A percentile compares a stretch with the other conserved stretches of the same genome.
phyloP scores from a whole-genome alignment of 1,140 invertebrate genomes.

The Lysiphlebus fabarum region DNA sequence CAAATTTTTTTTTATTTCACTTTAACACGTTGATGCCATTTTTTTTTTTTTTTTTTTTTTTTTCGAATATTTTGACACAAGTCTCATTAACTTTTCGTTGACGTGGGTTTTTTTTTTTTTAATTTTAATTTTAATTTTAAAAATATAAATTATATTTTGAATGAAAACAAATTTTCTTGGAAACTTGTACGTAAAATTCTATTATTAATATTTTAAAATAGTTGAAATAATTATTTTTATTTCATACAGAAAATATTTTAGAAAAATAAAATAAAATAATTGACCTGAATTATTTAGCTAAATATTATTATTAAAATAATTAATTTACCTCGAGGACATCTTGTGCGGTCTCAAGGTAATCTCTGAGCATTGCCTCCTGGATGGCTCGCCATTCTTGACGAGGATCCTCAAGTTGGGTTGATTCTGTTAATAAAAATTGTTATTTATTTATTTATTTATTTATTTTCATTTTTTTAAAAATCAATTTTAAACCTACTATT shows the following conservation, averaged over 20 bases:
- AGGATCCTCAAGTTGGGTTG: constrained; percentile 93
- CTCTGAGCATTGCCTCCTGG: constrained; percentile 93
- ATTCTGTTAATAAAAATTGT: constrained; percentile 68
- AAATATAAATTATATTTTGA: no score
- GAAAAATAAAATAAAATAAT: constrained; percentile 1
- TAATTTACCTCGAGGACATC: constrained; percentile 83
- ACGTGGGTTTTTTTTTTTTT: no score
- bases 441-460: no score
- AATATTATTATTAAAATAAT: background rate
- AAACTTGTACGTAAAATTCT: background rate
- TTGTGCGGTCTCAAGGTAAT: constrained; percentile 91
- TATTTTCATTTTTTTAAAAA: no score
- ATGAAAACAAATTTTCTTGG: background rate
- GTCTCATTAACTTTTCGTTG: no score
- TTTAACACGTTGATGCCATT: background rate
- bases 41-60: background rate
- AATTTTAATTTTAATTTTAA: no score
- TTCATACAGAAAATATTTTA: background rate
- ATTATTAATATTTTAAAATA: no score
- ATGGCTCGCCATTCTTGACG: constrained; percentile 91
- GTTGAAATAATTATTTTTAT: constrained; percentile 4
- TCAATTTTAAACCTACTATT: no score
- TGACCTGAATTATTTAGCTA: background rate
- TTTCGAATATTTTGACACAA: no score
- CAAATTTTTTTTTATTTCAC: background rate